A percentile compares a stretch with the other conserved stretches of the same genome.
These are phyloP conservation scores for Syngnathus floridae DNA, from an alignment of 2,113 vertebrate species.

Conservation along the genomic window DNA sequence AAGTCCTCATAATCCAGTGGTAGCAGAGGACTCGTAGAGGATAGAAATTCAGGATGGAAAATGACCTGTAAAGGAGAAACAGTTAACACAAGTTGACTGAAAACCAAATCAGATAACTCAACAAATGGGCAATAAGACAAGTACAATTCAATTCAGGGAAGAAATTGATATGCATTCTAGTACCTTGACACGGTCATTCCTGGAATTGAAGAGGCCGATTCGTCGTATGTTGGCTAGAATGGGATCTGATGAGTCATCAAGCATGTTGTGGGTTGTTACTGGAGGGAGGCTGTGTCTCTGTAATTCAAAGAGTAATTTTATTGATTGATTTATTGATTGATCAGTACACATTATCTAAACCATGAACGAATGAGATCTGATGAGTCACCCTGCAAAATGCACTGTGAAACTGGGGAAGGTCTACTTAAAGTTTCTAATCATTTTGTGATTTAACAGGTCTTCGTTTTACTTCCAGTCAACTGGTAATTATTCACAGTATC, in stretches of 20 bases:
- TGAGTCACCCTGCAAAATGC: background rate
- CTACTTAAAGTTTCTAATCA: background rate
- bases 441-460: background rate
- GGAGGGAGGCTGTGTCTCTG: slow-evolving; percentile 91
- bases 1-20: slow-evolving; percentile 98
- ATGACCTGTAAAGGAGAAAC: slow-evolving; percentile 75
- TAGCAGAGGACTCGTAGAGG: slow-evolving; percentile 89
- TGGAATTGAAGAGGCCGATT: slow-evolving; percentile 87
- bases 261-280: slow-evolving; percentile 96
- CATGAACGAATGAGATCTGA: slow-evolving; percentile 3
- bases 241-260: slow-evolving; percentile 83
- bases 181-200: slow-evolving; percentile 91
- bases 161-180: background rate
- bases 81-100: background rate
- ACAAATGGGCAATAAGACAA: background rate
- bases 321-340: no score
- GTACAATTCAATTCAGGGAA: background rate
- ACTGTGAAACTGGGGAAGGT: background rate
- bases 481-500: background rate
- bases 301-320: background rate
- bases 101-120: background rate
- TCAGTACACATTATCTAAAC: background rate
- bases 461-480: background rate
- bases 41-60: slow-evolving; percentile 95
- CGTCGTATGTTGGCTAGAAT: slow-evolving; percentile 89